Evolutionary conservation across 2,113 vertebrate species (phyloP).

Genomic region (Harpagus bidentatus): DNA sequence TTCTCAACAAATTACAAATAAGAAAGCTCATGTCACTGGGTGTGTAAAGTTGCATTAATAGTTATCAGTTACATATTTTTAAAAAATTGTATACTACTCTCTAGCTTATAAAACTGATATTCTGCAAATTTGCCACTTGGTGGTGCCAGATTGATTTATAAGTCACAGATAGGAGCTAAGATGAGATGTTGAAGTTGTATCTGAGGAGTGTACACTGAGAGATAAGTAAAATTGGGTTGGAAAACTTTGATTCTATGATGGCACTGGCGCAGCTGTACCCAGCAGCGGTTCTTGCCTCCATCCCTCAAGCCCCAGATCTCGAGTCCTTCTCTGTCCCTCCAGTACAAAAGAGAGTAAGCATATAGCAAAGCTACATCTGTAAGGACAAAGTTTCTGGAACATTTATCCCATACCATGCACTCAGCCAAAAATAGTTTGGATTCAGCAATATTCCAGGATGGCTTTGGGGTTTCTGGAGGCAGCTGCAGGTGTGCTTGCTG

Average conservation of each 20-base stretch:
- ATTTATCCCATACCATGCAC: fast-evolving
- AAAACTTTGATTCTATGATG: not conserved
- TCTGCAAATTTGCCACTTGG: constrained; percentile 36
- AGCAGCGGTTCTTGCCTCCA: not conserved
- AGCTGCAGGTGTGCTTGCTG: not conserved
- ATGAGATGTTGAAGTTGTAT: not conserved
- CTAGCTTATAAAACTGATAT: not conserved
- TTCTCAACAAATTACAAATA: not conserved
- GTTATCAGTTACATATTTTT: fast-evolving
- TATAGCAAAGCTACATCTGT: not conserved
- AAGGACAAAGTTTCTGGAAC: not conserved
- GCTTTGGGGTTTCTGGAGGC: not conserved
- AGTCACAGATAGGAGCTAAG: not conserved
- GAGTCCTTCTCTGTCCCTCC: not conserved
- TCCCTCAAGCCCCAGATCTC: not conserved
- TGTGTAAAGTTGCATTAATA: not conserved
- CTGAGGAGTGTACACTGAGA: fast-evolving
- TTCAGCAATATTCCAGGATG: not conserved
- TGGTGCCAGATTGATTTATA: constrained; percentile 35
- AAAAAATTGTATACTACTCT: fast-evolving
- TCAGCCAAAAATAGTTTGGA: not conserved
- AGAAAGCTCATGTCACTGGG: not conserved
- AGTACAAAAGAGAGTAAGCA: not conserved
- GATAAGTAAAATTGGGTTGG: not conserved
- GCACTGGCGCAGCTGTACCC: not conserved